Evolutionary conservation across 2,888 invertebrate genomes (phyloP), one percentile per base, ranked within the genome.

Genomic region (Lobophora halterata): DNA sequence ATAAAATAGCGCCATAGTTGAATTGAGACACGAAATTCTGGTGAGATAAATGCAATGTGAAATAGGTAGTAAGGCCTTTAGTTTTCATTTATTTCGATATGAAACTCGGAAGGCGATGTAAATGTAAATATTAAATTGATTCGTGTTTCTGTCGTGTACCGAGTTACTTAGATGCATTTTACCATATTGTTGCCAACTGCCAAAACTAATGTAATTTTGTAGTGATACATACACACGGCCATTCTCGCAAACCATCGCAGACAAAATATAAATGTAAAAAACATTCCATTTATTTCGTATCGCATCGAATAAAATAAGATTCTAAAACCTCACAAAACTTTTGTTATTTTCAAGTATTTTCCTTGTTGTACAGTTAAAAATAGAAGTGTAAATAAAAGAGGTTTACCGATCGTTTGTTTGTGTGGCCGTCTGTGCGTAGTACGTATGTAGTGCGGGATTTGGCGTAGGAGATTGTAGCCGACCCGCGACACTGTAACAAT

Each of bases 131-230:
- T 37, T 20, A 38, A 74, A 65, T 57, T 61, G 58, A 65, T 71
- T 73, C 61, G 67, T 73, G 71, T 76, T 72, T 75, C 76, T 77
- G 75, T 77, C 71, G 63, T 71, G 66, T 67, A 55, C 51, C 41
- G 63, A 64, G 62, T 63, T 63, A 72, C 68, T 75, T 79, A 79
- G 79, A 76, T 81, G 85, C 85, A 85, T 83, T 83, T 85, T 82
- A 85, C 83, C 81, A 80, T 47, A 48, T 81, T 79, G 73, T 81
- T 80, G 83, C 83, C 73, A 79, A 81, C 85, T 85, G 86, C 86
- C 86, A 87, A 86, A 87, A 80, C 70, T 79, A 80, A 76, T 82
- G 71, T 81, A 77, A 75, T 75, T 77, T 78, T 80, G 70, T 83
- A 79, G 80, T 75, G 68, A 59, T 49, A 52, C 57, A 59, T 54